phyloP scores from a whole-genome alignment of 2,797 vertebrate genomes.

The Rhabdomys pumilio region DNA sequence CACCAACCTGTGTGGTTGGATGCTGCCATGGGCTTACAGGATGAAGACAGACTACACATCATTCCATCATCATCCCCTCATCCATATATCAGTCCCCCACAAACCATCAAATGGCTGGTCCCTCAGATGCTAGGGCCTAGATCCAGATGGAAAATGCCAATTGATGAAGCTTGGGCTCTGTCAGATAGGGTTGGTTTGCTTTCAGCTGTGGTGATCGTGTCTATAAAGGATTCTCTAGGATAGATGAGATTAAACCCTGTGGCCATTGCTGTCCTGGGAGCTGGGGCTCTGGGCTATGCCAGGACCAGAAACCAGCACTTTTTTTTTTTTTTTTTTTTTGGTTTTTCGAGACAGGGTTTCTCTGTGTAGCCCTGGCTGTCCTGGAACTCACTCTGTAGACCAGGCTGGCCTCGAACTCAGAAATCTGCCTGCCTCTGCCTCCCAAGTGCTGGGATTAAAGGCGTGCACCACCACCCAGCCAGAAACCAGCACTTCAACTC shows the following conservation, averaged over 20 bases:
- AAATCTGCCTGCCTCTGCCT: too few relatives aligned
- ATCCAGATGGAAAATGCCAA: neutral
- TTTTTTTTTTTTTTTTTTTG: too few relatives aligned
- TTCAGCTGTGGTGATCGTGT: neutral
- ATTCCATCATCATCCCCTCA: neutral
- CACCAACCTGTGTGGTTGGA: neutral
- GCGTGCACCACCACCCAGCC: too few relatives aligned
- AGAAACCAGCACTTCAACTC: slow-evolving; percentile 23
- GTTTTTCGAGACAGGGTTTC: too few relatives aligned
- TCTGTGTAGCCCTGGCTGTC: too few relatives aligned
- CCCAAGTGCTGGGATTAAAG: too few relatives aligned
- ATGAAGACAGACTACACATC: neutral
- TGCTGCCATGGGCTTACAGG: neutral
- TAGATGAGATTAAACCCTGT: neutral
- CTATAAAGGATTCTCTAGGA: neutral
- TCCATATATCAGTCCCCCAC: neutral
- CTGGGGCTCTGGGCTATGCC: neutral
- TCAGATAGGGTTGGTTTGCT: neutral
- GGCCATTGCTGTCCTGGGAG: neutral
- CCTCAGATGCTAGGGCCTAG: neutral
- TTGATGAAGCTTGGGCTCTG: neutral
- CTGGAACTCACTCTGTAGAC: too few relatives aligned
- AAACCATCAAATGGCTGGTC: neutral
- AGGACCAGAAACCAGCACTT: slow-evolving; percentile 24
- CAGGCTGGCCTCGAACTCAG: too few relatives aligned